Evolutionary conservation across 2,113 vertebrate species (phyloP).

Genomic region (Turnix velox): DNA sequence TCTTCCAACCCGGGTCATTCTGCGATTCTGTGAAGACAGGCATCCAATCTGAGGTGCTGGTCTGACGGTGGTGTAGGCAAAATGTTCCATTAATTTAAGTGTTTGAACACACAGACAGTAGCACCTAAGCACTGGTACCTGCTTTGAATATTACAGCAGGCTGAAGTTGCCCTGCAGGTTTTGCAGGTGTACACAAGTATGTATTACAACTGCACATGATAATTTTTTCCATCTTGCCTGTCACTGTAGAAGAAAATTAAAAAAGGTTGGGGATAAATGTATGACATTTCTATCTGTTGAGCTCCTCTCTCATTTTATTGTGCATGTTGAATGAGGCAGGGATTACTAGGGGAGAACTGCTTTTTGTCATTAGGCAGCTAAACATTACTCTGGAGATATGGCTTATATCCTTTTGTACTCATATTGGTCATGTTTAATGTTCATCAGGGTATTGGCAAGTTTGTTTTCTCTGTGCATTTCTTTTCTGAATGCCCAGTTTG

Average conservation of each 20-base stretch:
- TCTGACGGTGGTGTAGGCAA: neutral
- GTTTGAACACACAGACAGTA: neutral
- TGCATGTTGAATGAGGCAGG: neutral
- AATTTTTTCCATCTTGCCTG: neutral
- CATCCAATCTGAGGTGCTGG: neutral
- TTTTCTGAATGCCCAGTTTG: neutral
- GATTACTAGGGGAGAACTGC: neutral
- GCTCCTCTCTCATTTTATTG: neutral
- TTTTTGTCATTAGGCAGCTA: neutral
- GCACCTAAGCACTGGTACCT: fast-evolving
- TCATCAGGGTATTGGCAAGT: neutral
- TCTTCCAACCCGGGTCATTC: too few relatives aligned
- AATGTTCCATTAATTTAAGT: neutral
- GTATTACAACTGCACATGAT: neutral
- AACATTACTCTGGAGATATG: neutral
- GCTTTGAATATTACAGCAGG: neutral
- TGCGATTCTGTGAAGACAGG: too few relatives aligned
- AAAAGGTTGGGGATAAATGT: neutral
- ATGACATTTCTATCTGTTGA: neutral
- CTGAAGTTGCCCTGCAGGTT: neutral
- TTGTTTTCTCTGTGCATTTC: neutral
- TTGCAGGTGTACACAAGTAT: neutral
- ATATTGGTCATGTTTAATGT: neutral
- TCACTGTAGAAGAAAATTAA: neutral
- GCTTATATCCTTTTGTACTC: neutral